Base-by-base conservation (phyloP, 2,797 vertebrate species). In the Eurystomus glaucurus region DNA sequence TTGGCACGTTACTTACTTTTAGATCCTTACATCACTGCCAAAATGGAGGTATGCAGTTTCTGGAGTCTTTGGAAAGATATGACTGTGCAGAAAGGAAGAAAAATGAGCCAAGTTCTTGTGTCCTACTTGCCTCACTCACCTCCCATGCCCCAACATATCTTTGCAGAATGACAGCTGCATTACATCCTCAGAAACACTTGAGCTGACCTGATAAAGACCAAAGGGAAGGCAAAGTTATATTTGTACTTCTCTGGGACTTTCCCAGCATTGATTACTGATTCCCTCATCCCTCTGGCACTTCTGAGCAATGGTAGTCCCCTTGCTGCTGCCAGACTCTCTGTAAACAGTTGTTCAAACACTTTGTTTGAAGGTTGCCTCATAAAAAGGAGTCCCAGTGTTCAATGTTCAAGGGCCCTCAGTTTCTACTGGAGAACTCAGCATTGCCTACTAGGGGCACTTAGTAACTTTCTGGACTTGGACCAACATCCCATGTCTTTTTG, bases 341-440 rank as follows among this genome's bases (percentile, higher is more conserved):
- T 95, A 95, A 96, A 95, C 85, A 95, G 69, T 95, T 96, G 79
- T 93, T 94, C 87, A 83, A 86, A 72, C 75, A 66, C 89, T 97
- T 95, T 54, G 68, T 95, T 96, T 93, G 78, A 96, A 95, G 58
- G 79, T 84, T 96, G 77, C 58, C 80, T 93, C 81, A 70, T 87
- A 69, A 91, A 94, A 93, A 93, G 71, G 35, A 86, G 55, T 91
- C 80, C 58, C 37, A 0, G 45, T 54, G 33, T 85, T 93, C 48
- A 62, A 19, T 39, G 35, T 87, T 76, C 8, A 52, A 57, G n/a
- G 85, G 84, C 50, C 85, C 57, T 71, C 43, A 29, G 29, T 74
- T 82, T 85, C 84, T 82, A 6, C 60, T 66, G 78, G 46, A 69
- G 60, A 91, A 1, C 68, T 89, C 78, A 0, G 71, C 69, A 84